Evolutionary conservation across 1,140 invertebrate species (phyloP), one percentile per base, ranked within the genome.

Genomic region (Nomia melanderi): DNA sequence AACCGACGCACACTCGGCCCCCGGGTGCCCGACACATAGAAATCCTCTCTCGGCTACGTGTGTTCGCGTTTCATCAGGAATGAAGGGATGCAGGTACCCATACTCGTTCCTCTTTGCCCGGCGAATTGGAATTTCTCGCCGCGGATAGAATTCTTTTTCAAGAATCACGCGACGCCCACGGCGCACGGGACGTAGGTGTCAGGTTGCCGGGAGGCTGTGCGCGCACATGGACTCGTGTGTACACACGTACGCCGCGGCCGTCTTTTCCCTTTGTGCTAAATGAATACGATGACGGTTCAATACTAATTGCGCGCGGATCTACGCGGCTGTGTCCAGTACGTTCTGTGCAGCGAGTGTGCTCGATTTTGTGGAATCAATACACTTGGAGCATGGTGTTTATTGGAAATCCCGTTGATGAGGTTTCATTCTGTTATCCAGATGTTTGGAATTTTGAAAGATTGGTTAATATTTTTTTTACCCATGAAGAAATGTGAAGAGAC

Each of bases 121-220:
- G 65, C 75, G 79, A 86, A 86, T 86, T 86, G 85, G 85, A 86
- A 86, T 86, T 86, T 86, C 77, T 86, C 79, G 66, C 79, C 56
- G 81, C 84, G 81, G 84, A 86, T 86, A 84, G 77, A 86, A 86
- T 86, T 86, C 81, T 80, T 78, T 81, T 54, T 74, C 78, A 75
- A 83, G 78, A 84, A 83, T 86, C 85, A 82, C 76, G 79, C 79
- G 79, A 79, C 78, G 77, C 81, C 63, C 53, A 75, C 74, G 66
- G 70, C 77, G 71, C 65, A 72, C 67, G 64, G 69, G 74, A 86
- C 81, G 67, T 64, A 64, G 77, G 78, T 75, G 63, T 83, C 67
- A 66, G 67, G 77, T 83, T 80, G 73, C 73, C n/a, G 53, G 14
- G 33, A 44, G 47, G 54, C 67, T 79, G 64, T 67, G 50, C 71